phyloP scores from a whole-genome alignment of 2,888 invertebrate species.

The Synanthedon myopaeformis region DNA sequence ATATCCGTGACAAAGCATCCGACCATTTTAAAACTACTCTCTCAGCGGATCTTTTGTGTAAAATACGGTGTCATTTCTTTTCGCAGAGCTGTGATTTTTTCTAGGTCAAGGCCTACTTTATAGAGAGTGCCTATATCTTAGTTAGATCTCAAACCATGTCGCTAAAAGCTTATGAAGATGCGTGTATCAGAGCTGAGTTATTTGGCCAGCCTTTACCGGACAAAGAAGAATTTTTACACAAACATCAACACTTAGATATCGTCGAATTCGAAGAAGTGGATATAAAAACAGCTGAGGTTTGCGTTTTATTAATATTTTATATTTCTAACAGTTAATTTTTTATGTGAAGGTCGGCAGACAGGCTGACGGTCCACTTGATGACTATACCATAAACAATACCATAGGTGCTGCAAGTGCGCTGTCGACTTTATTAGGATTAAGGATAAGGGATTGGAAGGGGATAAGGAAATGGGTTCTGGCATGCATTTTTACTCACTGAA shows the following conservation, averaged over 20 bases:
- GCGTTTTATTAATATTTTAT: neutral
- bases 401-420: too few species aligned
- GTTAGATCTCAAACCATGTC: constrained; percentile 45
- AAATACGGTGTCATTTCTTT: neutral
- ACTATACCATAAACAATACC: too few species aligned
- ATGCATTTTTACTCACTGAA: too few species aligned
- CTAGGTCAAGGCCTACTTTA: constrained; percentile 20
- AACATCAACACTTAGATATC: constrained; percentile 64
- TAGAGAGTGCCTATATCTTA: neutral
- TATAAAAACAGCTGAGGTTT: constrained; percentile 51
- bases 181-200: constrained; percentile 82
- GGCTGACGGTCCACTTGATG: too few species aligned
- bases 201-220: constrained; percentile 78
- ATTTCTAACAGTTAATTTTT: too few species aligned
- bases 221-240: constrained; percentile 74
- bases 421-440: too few species aligned
- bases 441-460: too few species aligned
- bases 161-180: constrained; percentile 79
- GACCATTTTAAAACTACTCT: constrained; percentile 3
- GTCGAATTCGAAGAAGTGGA: constrained; percentile 67
- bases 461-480: too few species aligned
- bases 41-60: neutral
- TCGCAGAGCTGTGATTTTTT: neutral
- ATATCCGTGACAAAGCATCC: constrained; percentile 6
- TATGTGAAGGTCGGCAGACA: too few species aligned